Evolutionary conservation across 2,888 invertebrate genomes (phyloP), one percentile per base, ranked within the genome.

Genomic region (Cylloceria caligata): DNA sequence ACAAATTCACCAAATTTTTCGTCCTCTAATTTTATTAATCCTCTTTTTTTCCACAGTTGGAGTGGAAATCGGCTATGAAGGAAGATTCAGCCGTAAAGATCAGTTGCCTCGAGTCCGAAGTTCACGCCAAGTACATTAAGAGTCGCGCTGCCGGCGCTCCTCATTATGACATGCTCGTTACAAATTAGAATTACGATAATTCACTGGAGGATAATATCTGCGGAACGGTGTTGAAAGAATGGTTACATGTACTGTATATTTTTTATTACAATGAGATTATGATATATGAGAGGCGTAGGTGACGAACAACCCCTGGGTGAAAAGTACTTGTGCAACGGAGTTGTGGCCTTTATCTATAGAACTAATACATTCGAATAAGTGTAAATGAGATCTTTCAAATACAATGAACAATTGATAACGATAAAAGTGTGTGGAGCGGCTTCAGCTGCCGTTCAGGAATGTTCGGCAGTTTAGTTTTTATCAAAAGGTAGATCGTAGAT

Each of bases 41-140:
- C 0, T 9, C 64, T 57, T 62, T 52, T 45, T 67, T 21, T 60
- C 83, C 68, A 1, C 42, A 96, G 96, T 92, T 94, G 87, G 93
- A 94, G 86, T 97, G 97, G 96, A 94, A 95, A 68, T 94, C 94
- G 65, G 93, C 94, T 0, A 96, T 97, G 96, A 95, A 95, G 86
- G 94, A 94, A 81, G 95, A 96, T 81, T 93, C 95, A 0, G 96
- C 95, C 3, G 96, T 97, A 0, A 95, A 95, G 90, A 93, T 94
- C 0, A 95, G 95, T 88, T 95, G 94, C 83, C 92, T 96, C 72
- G 94, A 95, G 6, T 94, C 96, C 0, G 96, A 96, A 83, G 94
- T 94, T 3, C 97, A 97, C 90, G 95, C 95, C 6, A 96, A 96
- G 90, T 97, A 95, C 90, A 94, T 95, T 0, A 94, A 94, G 86